These are phyloP conservation scores for Eulacestoma nigropectus DNA, from an alignment of 2,113 vertebrate species.

Conservation along the genomic window DNA sequence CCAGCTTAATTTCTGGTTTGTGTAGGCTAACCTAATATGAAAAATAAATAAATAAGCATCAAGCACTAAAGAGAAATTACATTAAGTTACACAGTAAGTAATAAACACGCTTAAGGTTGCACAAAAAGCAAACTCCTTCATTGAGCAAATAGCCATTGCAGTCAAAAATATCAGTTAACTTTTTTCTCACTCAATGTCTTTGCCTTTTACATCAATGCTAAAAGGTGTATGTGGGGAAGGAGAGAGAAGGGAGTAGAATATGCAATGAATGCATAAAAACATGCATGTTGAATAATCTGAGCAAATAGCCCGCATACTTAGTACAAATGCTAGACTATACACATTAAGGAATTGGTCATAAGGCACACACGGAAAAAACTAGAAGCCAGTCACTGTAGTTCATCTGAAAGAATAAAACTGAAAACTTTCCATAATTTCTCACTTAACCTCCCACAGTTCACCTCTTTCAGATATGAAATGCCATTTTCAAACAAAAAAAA, in stretches of 20 bases:
- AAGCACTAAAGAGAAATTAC: neutral
- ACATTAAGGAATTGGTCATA: neutral
- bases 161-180: neutral
- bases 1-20: constrained; percentile 88
- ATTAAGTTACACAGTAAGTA: neutral
- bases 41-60: neutral
- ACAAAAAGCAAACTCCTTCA: neutral
- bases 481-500: neutral
- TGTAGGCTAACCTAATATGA: constrained; percentile 85
- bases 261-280: neutral
- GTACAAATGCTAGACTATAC: neutral
- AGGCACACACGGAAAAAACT: neutral
- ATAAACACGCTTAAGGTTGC: neutral
- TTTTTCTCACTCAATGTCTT: neutral
- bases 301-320: neutral
- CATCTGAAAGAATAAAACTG: neutral
- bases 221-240: neutral
- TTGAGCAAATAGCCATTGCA: neutral
- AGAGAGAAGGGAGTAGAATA: neutral
- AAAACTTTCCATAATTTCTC: neutral
- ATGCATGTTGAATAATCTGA: neutral
- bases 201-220: neutral
- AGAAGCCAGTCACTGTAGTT: neutral
- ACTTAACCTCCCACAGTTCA: neutral
- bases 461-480: neutral